Evolutionary conservation across 1,140 invertebrate genomes (phyloP), one percentile per base, ranked within the genome.

Genomic region (Propsilocerus akamusi): DNA sequence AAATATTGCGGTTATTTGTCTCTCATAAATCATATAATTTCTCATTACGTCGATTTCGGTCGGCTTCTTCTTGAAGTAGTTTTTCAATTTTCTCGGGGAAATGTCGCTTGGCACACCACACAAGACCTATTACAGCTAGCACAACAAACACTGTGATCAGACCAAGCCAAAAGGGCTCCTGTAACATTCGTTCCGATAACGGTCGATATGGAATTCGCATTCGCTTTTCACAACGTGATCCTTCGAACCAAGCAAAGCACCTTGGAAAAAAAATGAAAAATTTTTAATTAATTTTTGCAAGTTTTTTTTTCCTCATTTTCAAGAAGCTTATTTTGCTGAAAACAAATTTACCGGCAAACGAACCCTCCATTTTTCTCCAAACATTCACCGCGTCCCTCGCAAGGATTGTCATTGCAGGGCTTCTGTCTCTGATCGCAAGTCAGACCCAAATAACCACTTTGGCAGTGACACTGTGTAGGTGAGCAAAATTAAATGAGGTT

Each of bases 51-150:
- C 69, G 66, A 58, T 74, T 78, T 52, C 78, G 65, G 59, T 83
- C 81, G 10, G 77, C 74, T 62, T 86, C 83, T 56, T 86, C 82
- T 3, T 79, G 80, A n/a, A 86, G 68, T 2, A 86, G 70, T 59
- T 83, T 83, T 59, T 86, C 83, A 30, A 87, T 76, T 65, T 85
- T 84, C 59, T 87, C 83, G 0, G 83, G 81, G 58, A 87, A 84
- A 62, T 86, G 83, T 47, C 83, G 63, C 59, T 83, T 84, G 46
- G 81, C 78, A 61, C 83, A 86, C 77, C 81, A 86, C 6, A 85
- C 73, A 20, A 83, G 65, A 8, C 80, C 81, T 53, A 87, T 80
- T 20, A 81, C 68, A 28, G 72, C 74, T 52, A 87, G 69, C 6
- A 86, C 82, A 5, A 80, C 72, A 51, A 78, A 80, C 8, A 87